Evolutionary conservation across 2,888 invertebrate genomes (phyloP).

Genomic region (Onthophagus sagittarius): DNA sequence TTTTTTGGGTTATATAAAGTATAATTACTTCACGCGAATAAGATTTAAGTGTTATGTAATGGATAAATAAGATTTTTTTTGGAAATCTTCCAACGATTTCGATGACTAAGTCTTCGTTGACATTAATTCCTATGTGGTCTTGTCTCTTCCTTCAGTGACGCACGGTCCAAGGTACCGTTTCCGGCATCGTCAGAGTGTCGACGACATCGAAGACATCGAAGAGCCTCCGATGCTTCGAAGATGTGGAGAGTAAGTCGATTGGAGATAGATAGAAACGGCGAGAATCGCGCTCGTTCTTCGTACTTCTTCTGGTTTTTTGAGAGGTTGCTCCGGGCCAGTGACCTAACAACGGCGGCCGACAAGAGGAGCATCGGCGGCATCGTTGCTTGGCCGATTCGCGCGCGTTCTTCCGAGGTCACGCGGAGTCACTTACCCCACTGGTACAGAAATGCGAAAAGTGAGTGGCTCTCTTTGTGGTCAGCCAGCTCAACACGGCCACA

Average conservation of each 20-base stretch:
- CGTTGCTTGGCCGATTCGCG: slow-evolving; percentile 28
- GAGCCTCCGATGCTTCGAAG: not conserved
- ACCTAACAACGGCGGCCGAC: slow-evolving; percentile 38
- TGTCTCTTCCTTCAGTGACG: not conserved
- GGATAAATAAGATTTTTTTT: not conserved
- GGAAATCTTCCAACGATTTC: not conserved
- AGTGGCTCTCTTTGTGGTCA: not conserved
- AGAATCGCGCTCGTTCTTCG: not conserved
- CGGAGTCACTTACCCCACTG: slow-evolving; percentile 63
- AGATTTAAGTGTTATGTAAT: not conserved
- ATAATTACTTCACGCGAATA: too few species aligned
- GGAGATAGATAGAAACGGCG: not conserved
- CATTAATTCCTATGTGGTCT: not conserved
- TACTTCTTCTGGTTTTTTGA: slow-evolving; percentile 26
- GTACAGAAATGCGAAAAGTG: slow-evolving; percentile 41
- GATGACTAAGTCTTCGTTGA: not conserved
- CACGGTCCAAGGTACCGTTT: not conserved
- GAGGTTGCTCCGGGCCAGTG: slow-evolving; percentile 49
- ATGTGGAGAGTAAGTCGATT: too few species aligned
- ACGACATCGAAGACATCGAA: not conserved
- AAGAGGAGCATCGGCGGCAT: slow-evolving; percentile 31
- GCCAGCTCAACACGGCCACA: not conserved
- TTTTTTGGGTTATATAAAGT: too few species aligned
- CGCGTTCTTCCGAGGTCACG: slow-evolving; percentile 54
- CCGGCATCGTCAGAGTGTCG: not conserved